Base-by-base conservation (phyloP, 1,140 invertebrate genomes). In the Samia ricini region DNA sequence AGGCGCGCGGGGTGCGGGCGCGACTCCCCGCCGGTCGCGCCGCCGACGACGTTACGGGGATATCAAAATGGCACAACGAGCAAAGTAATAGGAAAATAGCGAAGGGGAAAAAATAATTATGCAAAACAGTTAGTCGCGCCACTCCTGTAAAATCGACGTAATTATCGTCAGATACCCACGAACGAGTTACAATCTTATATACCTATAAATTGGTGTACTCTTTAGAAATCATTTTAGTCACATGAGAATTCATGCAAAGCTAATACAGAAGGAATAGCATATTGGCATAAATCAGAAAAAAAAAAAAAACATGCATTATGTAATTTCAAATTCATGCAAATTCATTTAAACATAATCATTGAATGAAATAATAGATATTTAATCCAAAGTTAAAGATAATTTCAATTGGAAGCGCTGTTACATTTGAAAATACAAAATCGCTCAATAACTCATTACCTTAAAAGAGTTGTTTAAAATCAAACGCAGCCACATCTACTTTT, bases 21-120 rank as follows among this genome's bases (percentile, higher is more conserved):
- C 64, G 60, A 15, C 22, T 21, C 63, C 60, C 62, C 20, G 23
- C 71, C 78, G 50, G 68, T 33, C 50, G 64, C 21, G 67, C 60
- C 74, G 33, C 66, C 57, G 68, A 84, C 68, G 67, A 80, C 68
- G 71, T 23, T 19, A 56, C n/a, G 68, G 61, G n/a, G n/a, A n/a
- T n/a, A n/a, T n/a, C n/a, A 71, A 83, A 89, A 89, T 89, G 87
- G 85, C 87, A 89, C 87, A 89, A 88, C 85, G 85, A 89, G 78
- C 87, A 85, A 84, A 76, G 72, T 63, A 22, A 66, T 21, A 64
- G 57, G 61, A 62, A 60, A 36, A 68, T 63, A 56, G 23, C 48
- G 56, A 58, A 56, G 26, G 26, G 26, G 6, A 51, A 56, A 19
- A 54, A 58, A 67, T 71, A 76, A 76, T 63, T 71, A 67, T 61